These are phyloP conservation scores for Epizoanthus ramosus DNA, from an alignment of 92 coral and sea anemone genomes.

Conservation along the genomic window DNA sequence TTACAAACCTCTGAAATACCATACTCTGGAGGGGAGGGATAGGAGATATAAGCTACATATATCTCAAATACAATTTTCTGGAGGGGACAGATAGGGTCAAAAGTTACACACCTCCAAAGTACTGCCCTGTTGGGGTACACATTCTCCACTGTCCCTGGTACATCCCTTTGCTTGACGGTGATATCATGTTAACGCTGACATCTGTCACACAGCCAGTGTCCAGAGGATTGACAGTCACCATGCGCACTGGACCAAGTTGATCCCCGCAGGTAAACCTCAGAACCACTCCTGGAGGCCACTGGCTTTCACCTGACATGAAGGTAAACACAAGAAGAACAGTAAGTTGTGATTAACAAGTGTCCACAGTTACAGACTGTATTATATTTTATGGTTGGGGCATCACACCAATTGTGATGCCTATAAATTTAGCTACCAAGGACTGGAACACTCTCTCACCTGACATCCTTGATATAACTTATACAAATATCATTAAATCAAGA, in stretches of 20 bases:
- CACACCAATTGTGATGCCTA: too few species aligned
- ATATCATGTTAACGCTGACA: slow-evolving; percentile 88
- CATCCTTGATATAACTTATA: too few species aligned
- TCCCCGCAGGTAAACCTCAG: slow-evolving; percentile 89
- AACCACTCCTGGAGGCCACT: slow-evolving; percentile 87
- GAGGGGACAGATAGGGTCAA: slow-evolving; percentile 34
- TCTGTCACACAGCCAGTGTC: slow-evolving; percentile 75
- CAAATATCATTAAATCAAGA: too few species aligned
- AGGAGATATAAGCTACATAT: slow-evolving; percentile 35
- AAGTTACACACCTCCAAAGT: slow-evolving; percentile 85
- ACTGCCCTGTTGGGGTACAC: slow-evolving; percentile 93
- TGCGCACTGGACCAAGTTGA: slow-evolving; percentile 83
- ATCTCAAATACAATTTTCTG: slow-evolving; percentile 92
- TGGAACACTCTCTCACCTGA: too few species aligned
- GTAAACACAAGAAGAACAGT: too few species aligned
- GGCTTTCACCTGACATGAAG: slow-evolving; percentile 49
- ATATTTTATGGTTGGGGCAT: too few species aligned
- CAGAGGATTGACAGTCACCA: slow-evolving; percentile 77
- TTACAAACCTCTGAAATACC: too few species aligned
- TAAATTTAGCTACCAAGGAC: too few species aligned
- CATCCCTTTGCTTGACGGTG: slow-evolving; percentile 87
- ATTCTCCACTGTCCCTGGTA: slow-evolving; percentile 98
- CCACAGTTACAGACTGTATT: too few species aligned
- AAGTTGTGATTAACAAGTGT: too few species aligned
- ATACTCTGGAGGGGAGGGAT: too few species aligned